Evolutionary conservation across 2,888 invertebrate species (phyloP).

Genomic region (Diarsia rubi): DNA sequence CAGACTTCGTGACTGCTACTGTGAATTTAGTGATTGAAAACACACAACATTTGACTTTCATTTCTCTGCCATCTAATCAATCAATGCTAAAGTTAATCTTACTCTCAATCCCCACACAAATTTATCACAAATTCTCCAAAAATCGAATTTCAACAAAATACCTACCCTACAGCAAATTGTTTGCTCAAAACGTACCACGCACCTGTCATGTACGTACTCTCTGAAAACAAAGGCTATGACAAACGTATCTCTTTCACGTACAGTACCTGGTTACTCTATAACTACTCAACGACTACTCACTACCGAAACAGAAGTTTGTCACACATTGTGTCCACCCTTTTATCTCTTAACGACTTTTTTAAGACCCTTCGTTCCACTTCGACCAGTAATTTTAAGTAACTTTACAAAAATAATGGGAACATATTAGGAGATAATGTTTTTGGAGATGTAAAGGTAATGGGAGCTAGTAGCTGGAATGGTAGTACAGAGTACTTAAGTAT

Average conservation of each 20-base stretch:
- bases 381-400: slow-evolving; percentile 49
- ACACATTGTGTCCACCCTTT: slow-evolving; percentile 73
- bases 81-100: no score
- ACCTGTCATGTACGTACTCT: slow-evolving; percentile 44
- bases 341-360: slow-evolving; percentile 67
- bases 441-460: slow-evolving; percentile 39
- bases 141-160: neutral
- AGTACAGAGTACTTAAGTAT: slow-evolving; percentile 12
- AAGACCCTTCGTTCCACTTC: slow-evolving; percentile 54
- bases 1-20: no score
- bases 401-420: slow-evolving; percentile 50
- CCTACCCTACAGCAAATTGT: slow-evolving; percentile 38
- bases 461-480: slow-evolving; percentile 35
- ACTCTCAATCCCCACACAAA: neutral
- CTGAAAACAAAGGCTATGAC: slow-evolving; percentile 58
- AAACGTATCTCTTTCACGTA: slow-evolving; percentile 53
- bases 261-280: slow-evolving; percentile 43
- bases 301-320: slow-evolving; percentile 85
- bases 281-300: slow-evolving; percentile 68
- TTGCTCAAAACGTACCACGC: slow-evolving; percentile 53
- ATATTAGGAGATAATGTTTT: slow-evolving; percentile 57
- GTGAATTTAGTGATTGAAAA: no score
- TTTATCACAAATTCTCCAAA: neutral
- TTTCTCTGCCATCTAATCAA: no score
- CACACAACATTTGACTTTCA: no score